phyloP scores from a whole-genome alignment of 2,113 vertebrate genomes.

The Syngnathus floridae region DNA sequence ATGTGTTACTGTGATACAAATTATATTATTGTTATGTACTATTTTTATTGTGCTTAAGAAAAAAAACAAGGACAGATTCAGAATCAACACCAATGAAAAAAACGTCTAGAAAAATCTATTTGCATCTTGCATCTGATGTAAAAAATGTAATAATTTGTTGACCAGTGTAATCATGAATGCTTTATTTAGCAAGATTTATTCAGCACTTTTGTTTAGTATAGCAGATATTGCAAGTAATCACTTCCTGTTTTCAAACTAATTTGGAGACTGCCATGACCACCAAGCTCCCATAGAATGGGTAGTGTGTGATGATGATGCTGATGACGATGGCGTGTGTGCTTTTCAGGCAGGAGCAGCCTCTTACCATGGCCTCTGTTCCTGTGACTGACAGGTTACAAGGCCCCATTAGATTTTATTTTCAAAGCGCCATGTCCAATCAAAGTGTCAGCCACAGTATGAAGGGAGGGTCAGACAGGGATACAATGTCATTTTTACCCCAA shows the following conservation, averaged over 20 bases:
- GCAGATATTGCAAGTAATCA: background rate
- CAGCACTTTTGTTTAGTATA: background rate
- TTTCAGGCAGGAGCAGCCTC: conserved; percentile 9
- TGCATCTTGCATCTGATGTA: too few species aligned
- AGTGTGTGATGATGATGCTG: background rate
- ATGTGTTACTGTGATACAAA: background rate
- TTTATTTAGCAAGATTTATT: background rate
- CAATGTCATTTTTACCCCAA: conserved; percentile 17
- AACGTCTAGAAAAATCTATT: too few species aligned
- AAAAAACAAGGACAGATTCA: too few species aligned
- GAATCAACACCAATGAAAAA: too few species aligned
- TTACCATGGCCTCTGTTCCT: conserved; percentile 17
- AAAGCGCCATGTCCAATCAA: conserved; percentile 54
- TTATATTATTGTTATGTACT: too few species aligned
- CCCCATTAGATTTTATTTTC: conserved; percentile 49
- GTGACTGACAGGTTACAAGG: conserved; percentile 56
- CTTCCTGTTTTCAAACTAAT: background rate
- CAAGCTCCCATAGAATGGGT: background rate
- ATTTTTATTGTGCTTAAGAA: too few species aligned
- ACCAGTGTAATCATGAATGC: background rate
- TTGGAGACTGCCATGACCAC: background rate
- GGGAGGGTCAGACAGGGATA: conserved; percentile 39
- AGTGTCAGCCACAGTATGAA: conserved; percentile 45
- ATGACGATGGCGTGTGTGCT: background rate
- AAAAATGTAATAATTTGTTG: background rate